Base-by-base conservation (phyloP, 2,888 invertebrate species). In the Amblyjoppa proteus region DNA sequence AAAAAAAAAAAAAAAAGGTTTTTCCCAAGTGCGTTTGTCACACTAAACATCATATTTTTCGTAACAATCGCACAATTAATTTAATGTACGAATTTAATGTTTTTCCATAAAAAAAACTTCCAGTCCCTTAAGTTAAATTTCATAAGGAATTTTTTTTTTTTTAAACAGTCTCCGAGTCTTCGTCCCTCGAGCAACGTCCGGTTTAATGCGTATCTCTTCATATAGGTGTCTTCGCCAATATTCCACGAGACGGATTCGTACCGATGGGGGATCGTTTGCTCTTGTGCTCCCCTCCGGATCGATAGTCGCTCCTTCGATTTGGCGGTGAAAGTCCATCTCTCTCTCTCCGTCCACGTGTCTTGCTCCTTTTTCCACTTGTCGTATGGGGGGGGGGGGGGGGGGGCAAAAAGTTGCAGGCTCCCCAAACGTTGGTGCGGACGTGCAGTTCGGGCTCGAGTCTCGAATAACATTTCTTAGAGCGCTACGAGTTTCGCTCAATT, bases 361-460 rank as follows among this genome's bases (percentile, higher is more conserved):
- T 41, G 7, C 41, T 41, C 1, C 11, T 11, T 49, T 16, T 4
- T 49, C 45, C 45, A 49, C 45, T 16, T 68, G 68, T 49, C 0
- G 1, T 0, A 9, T 9, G 9, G 9, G 41, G 41, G 41, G 41
- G 9, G 41, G 41, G 41, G 41, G 53, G 49, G 6, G 49, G 61
- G 38, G 41, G 61, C 53, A 82, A 85, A 85, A 82, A 85, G 70
- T 85, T 71, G 85, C 71, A 56, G 85, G 41, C 79, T 53, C 58
- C 56, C 74, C 53, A 70, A 71, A 58, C 25, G 56, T 25, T 64
- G 78, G 34, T 34, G 45, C 58, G 61, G 53, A 25, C 25, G 4
- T 58, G 58, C 58, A 58, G 58, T 28, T 73, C 41, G 49, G 41
- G 41, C 45, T 68, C 49, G 61, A 68, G 41, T 25, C 49, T 49